Conservation (phyloP, 1,140 invertebrate genomes). For the Achroia grisella region DNA sequence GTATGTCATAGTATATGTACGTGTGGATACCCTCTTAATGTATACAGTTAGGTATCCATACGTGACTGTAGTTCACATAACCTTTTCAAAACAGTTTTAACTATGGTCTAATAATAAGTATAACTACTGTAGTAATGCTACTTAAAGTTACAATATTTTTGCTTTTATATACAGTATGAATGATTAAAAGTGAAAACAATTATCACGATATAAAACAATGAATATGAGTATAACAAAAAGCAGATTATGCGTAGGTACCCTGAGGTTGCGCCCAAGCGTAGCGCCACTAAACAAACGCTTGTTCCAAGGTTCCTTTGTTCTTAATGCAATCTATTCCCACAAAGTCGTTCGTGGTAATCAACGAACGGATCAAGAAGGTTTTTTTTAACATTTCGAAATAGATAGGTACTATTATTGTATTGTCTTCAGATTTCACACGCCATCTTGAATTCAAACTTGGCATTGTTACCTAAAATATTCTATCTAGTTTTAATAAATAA, state of each 20-base stretch:
- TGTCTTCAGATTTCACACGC: conserved; percentile 25
- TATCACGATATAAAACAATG: neutral
- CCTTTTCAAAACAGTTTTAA: too few species aligned
- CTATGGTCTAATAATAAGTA: too few species aligned
- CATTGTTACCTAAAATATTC: too few species aligned
- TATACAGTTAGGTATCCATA: too few species aligned
- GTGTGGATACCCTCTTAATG: too few species aligned
- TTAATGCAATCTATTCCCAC: conserved; percentile 58
- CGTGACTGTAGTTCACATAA: too few species aligned
- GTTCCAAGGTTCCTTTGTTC: conserved; percentile 57
- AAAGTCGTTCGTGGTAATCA: conserved; percentile 56
- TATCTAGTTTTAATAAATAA: too few species aligned
- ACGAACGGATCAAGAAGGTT: conserved; percentile 45
- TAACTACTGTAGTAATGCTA: too few species aligned
- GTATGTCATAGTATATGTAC: too few species aligned
- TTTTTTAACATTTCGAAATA: conserved; percentile 56
- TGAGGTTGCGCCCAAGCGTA: conserved; percentile 19
- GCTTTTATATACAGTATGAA: neutral
- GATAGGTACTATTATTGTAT: conserved; percentile 36
- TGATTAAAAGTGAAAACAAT: neutral
- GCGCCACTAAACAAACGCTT: conserved; percentile 15
- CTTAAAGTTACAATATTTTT: too few species aligned
- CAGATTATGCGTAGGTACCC: conserved; percentile 15
- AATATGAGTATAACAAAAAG: conserved; percentile 3
- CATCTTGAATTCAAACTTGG: conserved; percentile 5